Evolutionary conservation across 2,797 vertebrate species (phyloP).

Genomic region (Gymnocypris eckloni): DNA sequence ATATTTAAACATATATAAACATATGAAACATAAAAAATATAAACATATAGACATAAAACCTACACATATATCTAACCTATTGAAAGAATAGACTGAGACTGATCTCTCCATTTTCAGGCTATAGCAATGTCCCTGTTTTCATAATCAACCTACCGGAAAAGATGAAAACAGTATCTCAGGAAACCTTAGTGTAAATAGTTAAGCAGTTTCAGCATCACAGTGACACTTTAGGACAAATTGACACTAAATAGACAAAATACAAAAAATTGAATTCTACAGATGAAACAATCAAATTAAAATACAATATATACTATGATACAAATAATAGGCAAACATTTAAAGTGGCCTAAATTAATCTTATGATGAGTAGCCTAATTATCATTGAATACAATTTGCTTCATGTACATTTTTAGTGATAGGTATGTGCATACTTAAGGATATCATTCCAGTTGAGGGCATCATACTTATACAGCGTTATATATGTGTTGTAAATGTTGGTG

Average conservation of each 20-base stretch:
- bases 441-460: not conserved
- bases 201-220: no score
- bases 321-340: not conserved
- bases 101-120: not conserved
- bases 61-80: not conserved
- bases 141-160: no score
- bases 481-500: not conserved
- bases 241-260: not conserved
- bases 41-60: not conserved
- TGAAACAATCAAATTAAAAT: not conserved
- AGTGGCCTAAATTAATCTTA: not conserved
- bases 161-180: not conserved
- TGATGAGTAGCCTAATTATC: not conserved
- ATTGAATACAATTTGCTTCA: not conserved
- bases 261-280: not conserved
- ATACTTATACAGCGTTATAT: not conserved
- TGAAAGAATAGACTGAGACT: not conserved
- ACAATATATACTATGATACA: not conserved
- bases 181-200: not conserved
- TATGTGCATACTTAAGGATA: not conserved
- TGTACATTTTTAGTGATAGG: not conserved
- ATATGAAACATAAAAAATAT: not conserved
- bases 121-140: not conserved
- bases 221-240: not conserved
- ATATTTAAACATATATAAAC: not conserved